These are phyloP conservation scores for Drosophila demipolita DNA, from an alignment of 2,888 invertebrate genomes.

Conservation along the genomic window DNA sequence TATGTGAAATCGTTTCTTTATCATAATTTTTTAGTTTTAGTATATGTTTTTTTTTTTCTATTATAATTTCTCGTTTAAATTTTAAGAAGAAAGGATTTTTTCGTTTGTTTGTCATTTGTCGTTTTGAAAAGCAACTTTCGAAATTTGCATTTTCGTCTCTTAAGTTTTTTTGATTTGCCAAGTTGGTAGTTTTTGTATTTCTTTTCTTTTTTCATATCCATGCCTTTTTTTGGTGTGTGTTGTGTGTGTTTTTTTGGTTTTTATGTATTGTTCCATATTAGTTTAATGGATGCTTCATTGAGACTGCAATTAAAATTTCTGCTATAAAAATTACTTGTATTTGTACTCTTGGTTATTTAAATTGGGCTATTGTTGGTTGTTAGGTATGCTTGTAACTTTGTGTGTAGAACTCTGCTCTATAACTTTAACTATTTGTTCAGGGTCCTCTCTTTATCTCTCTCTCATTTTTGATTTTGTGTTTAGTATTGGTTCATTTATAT, in stretches of 20 bases:
- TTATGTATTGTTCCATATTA: conserved; percentile 41
- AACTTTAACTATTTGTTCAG: conserved; percentile 53
- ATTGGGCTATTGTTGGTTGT: conserved; percentile 84
- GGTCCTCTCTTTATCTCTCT: not conserved
- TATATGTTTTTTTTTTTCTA: conserved; percentile 29
- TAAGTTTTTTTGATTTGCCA: conserved; percentile 52
- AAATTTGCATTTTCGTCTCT: conserved; percentile 41
- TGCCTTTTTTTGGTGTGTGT: conserved; percentile 56
- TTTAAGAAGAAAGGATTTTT: conserved; percentile 76
- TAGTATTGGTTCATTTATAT: conserved; percentile 35
- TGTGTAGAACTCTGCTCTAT: conserved; percentile 48
- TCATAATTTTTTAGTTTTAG: conserved; percentile 42
- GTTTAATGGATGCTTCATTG: conserved; percentile 75
- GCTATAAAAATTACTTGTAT: conserved; percentile 85
- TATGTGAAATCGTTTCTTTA: conserved; percentile 39
- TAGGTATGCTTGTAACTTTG: conserved; percentile 77
- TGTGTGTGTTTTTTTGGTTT: conserved; percentile 41
- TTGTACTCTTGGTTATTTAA: conserved; percentile 85
- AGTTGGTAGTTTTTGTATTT: conserved; percentile 37
- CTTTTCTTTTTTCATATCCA: conserved; percentile 47
- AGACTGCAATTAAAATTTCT: conserved; percentile 84
- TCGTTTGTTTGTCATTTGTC: conserved; percentile 45
- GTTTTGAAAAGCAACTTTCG: conserved; percentile 52
- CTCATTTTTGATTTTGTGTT: conserved; percentile 28
- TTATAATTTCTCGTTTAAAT: conserved; percentile 50